Conservation (phyloP, 2,113 vertebrate species). For the Plecturocebus donacophilus region DNA sequence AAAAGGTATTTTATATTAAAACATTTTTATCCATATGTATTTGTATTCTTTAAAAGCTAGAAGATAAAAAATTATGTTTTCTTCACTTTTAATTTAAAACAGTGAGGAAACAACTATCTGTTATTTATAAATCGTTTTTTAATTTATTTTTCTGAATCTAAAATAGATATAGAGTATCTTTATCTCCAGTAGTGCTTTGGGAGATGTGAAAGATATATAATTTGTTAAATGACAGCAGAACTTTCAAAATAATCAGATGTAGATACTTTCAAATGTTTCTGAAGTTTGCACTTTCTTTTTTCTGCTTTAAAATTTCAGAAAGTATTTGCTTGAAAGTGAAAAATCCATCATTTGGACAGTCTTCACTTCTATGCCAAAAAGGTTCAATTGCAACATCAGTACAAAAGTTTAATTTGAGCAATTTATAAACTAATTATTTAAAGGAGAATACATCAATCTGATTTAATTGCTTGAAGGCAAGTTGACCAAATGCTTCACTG, state of each 20-base stretch:
- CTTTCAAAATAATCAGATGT: background rate
- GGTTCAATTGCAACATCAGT: background rate
- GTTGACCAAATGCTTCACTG: background rate
- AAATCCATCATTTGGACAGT: background rate
- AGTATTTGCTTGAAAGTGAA: background rate
- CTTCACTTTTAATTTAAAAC: constrained; percentile 10
- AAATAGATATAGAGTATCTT: constrained; percentile 19
- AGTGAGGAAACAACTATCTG: background rate
- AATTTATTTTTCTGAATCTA: constrained; percentile 30
- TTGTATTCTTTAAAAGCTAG: background rate
- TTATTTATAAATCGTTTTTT: constrained; percentile 40
- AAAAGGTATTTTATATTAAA: constrained; percentile 44
- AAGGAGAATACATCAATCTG: background rate
- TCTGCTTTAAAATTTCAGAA: background rate
- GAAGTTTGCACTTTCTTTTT: background rate
- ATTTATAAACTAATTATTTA: constrained; percentile 34
- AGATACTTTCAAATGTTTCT: background rate
- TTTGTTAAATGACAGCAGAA: constrained; percentile 30
- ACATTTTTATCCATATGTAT: background rate
- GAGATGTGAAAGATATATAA: background rate
- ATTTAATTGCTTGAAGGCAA: background rate
- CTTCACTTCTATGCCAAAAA: background rate
- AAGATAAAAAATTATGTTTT: background rate
- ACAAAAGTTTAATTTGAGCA: background rate
- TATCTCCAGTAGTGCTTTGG: background rate